These are phyloP conservation scores for Rhipidura dahli DNA, from an alignment of 2,113 vertebrate species.

Conservation along the genomic window DNA sequence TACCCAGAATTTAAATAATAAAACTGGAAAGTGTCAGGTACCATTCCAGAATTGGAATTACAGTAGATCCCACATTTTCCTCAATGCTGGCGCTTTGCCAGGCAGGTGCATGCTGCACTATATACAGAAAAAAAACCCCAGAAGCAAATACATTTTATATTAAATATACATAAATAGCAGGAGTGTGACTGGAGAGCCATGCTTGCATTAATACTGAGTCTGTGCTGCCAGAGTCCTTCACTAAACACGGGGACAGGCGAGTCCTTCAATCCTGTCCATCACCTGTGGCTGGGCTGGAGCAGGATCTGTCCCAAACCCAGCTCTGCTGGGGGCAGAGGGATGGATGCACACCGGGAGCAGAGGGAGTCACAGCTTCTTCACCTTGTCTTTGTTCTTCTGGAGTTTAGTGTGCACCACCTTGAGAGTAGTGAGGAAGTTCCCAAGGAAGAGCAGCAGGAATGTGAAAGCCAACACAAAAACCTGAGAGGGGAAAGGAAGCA, in stretches of 20 bases:
- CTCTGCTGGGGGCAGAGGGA: background rate
- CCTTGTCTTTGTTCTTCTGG: slow-evolving; percentile 84
- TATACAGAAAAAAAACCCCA: background rate
- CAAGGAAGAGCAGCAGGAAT: slow-evolving; percentile 93
- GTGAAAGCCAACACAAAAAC: slow-evolving; percentile 91
- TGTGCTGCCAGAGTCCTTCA: slow-evolving; percentile 33
- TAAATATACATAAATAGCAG: slow-evolving; percentile 74
- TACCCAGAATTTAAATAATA: slow-evolving; percentile 16
- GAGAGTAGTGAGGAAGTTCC: slow-evolving; percentile 94
- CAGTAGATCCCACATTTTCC: slow-evolving; percentile 41
- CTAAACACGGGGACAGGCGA: fast-evolving
- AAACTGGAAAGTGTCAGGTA: slow-evolving; percentile 16
- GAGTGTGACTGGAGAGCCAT: slow-evolving; percentile 31
- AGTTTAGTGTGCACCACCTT: slow-evolving; percentile 94
- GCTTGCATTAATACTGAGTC: slow-evolving; percentile 54
- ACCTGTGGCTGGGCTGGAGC: background rate
- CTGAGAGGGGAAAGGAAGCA: slow-evolving; percentile 48
- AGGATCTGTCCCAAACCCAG: background rate
- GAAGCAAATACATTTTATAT: slow-evolving; percentile 32
- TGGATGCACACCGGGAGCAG: background rate
- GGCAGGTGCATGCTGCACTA: slow-evolving; percentile 41
- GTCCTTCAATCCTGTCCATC: background rate
- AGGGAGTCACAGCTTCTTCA: slow-evolving; percentile 73
- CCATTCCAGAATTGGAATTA: slow-evolving; percentile 42
- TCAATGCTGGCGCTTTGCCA: background rate